Conservation (phyloP, 2,888 invertebrate species). For the Rhagium mordax region DNA sequence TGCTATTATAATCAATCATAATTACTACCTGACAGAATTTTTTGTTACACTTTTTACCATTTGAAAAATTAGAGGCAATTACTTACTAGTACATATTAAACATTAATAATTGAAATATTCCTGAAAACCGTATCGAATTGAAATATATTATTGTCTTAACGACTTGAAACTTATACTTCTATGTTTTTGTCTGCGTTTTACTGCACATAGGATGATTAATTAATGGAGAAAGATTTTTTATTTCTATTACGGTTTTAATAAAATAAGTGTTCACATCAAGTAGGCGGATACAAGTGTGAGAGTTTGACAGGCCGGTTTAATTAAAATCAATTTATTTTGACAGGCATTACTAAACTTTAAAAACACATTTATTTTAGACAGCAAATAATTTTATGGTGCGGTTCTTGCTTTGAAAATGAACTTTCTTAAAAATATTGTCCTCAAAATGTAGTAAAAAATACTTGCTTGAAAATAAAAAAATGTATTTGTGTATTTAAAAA, state of each 20-base stretch:
- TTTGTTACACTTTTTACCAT: neutral
- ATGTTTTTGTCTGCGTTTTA: neutral
- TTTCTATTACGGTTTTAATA: conserved; percentile 11
- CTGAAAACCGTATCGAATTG: conserved; percentile 9
- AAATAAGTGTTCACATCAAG: conserved; percentile 16
- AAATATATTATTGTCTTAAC: conserved; percentile 8
- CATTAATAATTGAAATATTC: conserved; percentile 2
- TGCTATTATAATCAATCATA: conserved; percentile 10
- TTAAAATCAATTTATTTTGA: conserved; percentile 23
- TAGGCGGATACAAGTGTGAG: conserved; percentile 13
- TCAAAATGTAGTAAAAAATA: neutral
- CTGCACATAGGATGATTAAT: conserved; percentile 1
- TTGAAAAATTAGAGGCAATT: conserved; percentile 16
- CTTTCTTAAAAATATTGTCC: too few species aligned
- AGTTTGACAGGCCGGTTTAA: conserved; percentile 17
- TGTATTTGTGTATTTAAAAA: too few species aligned
- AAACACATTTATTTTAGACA: conserved; percentile 21
- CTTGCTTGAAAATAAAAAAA: neutral
- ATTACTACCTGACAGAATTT: neutral
- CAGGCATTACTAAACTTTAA: conserved; percentile 20
- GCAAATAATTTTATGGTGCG: neutral
- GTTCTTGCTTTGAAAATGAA: too few species aligned
- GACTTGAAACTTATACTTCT: conserved; percentile 2
- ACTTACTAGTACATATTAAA: conserved; percentile 8
- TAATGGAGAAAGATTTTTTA: conserved; percentile 7